These are phyloP conservation scores for Heliopora coerulea DNA, from an alignment of 92 coral and sea anemone species.

Conservation along the genomic window DNA sequence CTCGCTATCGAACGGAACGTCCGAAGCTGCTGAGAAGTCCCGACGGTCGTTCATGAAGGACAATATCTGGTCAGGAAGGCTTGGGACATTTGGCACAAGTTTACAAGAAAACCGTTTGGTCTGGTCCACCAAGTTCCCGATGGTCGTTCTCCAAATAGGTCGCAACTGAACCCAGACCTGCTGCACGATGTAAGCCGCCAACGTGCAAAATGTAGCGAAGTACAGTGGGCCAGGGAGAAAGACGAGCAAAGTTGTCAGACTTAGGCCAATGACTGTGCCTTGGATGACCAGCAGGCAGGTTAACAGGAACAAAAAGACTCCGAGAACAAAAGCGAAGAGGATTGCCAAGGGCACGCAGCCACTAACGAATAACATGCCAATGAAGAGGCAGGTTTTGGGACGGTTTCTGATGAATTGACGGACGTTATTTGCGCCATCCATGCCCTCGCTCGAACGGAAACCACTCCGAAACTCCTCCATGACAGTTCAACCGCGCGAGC, in stretches of 20 bases:
- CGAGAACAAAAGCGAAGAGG: conserved; percentile 20
- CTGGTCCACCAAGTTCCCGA: conserved; percentile 7
- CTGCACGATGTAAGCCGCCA: conserved; percentile 8
- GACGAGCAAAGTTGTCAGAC: conserved; percentile 25
- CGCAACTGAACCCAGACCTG: conserved; percentile 1
- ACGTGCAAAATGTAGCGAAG: conserved; percentile 20
- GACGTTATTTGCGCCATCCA: conserved; percentile 15
- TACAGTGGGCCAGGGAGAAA: conserved; percentile 20
- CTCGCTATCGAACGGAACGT: neutral
- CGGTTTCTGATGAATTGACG: conserved; percentile 29
- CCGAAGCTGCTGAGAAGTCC: neutral
- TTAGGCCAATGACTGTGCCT: conserved; percentile 26
- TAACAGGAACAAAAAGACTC: conserved; percentile 10
- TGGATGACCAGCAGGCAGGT: conserved; percentile 16
- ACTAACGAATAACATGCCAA: conserved; percentile 19
- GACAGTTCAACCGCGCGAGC: too few species aligned
- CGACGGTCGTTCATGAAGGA: neutral
- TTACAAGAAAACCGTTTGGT: neutral
- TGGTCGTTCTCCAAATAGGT: conserved; percentile 11
- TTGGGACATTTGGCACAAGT: neutral
- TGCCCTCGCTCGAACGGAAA: neutral
- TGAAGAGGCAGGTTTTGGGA: conserved; percentile 22
- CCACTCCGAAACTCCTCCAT: too few species aligned
- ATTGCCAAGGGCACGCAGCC: conserved; percentile 24
- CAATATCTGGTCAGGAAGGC: neutral